Evolutionary conservation across 1,140 invertebrate species (phyloP).

Genomic region (Muscidifurax raptorellus): DNA sequence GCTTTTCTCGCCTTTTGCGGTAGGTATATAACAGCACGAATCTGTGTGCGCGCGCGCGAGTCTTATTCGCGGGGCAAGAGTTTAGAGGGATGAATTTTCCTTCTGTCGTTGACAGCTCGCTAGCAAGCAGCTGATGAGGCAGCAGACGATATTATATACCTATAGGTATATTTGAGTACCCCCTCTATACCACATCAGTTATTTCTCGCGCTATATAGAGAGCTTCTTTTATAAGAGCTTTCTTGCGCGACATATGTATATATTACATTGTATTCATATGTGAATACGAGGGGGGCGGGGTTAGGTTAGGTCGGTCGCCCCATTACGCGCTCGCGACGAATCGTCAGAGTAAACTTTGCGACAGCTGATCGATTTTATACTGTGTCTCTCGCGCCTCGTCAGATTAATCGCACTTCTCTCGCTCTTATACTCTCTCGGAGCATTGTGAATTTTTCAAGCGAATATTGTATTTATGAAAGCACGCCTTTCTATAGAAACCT

Average conservation of each 20-base stretch:
- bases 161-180: background rate
- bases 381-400: background rate
- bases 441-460: conserved; percentile 4
- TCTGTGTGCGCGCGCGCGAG: no score
- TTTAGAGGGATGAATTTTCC: background rate
- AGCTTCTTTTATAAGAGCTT: no score
- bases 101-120: background rate
- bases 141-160: background rate
- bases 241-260: background rate
- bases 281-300: background rate
- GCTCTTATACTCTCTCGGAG: background rate
- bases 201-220: background rate
- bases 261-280: no score
- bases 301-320: background rate
- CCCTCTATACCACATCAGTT: background rate
- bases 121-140: background rate
- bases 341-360: background rate
- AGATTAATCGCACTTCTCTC: background rate
- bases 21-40: no score
- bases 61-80: background rate
- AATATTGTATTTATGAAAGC: background rate
- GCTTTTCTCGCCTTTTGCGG: background rate
- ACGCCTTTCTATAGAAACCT: background rate
- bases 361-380: background rate
- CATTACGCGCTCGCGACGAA: background rate